Base-by-base conservation (phyloP, 2,888 invertebrate species). In the Taphrorychus bicolor region DNA sequence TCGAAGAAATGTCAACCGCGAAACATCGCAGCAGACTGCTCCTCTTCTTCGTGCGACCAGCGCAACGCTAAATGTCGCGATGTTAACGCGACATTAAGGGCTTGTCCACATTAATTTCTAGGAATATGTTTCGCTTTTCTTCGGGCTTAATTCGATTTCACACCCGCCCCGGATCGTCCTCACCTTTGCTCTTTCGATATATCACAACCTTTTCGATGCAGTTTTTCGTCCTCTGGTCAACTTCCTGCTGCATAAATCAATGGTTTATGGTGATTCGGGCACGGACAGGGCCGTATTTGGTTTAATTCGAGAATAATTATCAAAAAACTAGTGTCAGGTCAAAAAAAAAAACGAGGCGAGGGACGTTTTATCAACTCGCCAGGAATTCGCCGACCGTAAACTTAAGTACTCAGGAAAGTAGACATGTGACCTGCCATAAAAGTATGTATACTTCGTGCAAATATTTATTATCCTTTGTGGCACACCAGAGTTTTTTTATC, bases 111-210 rank as follows among this genome's bases (percentile, higher is more conserved):
- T 17, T 45, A 45, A 45, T 45, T 45, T 45, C 45, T 45, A 5
- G 14, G 17, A 51, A 51, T 51, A 7, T 51, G 19, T 18, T 19
- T 51, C 51, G 51, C 51, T 51, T 19, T 19, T 51, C 51, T 17
- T 17, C 18, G 19, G 19, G 51, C 18, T 51, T 51, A 51, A 51
- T 51, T 51, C 19, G 5, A 51, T 51, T 51, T 51, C 51, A 51
- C 51, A 51, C 51, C 19, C 19, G 51, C 51, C 19, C 17, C 19
- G n/a, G 19, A 51, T 51, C n/a, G 51, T 51, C n/a, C 51, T 51
- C 11, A 51, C 51, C 51, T 51, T 19, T 51, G 32, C 32, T 32
- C 32, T 32, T 32, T 32, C 32, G 32, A 32, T 32, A 32, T 32
- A 32, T 32, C 32, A 32, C 7, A 32, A 32, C 32, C 11, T 11